Base-by-base conservation (phyloP, 2,113 vertebrate species). In the Saccopteryx bilineata region DNA sequence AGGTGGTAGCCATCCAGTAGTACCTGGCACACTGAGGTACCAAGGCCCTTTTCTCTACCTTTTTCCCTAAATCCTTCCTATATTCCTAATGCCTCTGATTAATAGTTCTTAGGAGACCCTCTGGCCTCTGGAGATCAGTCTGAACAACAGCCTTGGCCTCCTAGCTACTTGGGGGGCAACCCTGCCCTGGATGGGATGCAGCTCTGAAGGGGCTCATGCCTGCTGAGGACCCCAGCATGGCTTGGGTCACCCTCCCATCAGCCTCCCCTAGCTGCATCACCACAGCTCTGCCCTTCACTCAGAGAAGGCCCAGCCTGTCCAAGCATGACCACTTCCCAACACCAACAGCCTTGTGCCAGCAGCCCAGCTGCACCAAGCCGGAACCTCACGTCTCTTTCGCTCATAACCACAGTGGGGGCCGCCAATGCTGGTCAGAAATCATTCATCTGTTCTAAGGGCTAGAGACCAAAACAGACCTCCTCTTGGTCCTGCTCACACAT, bases 401-500 rank as follows among this genome's bases (percentile, higher is more conserved):
- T 90, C 23, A 15, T 6, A 69, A 93, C 95, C 96, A 87, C 89
- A 91, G 94, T 95, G 63, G 95, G 79, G 15, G 87, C 95, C 8
- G 7, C 95, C 96, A 71, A 91, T 76, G 84, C 89, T 85, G 84
- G 83, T 92, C 97, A 96, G 96, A 95, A 97, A 96, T 96, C 96
- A 93, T 24, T 88, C 5, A 87, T 66, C 95, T 92, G 92, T 95
- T 96, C 97, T 96, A 92, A 97, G 74, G 85, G 75, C 96, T 91
- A 94, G 79, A 97, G 79, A 78, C 92, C 63, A 94, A 94, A 75
- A 93, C 56, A 97, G 90, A 96, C 54, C 60, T 94, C 93, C 31
- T 74, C 58, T 71, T 33, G 24, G 89, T 92, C 72, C 96, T 82
- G 84, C 72, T 96, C 76, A 58, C 78, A 96, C 96, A 96, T 95